Evolutionary conservation across 2,113 vertebrate genomes (phyloP), one percentile per base, ranked within the genome.

Genomic region (Gallinago paraguaiae): DNA sequence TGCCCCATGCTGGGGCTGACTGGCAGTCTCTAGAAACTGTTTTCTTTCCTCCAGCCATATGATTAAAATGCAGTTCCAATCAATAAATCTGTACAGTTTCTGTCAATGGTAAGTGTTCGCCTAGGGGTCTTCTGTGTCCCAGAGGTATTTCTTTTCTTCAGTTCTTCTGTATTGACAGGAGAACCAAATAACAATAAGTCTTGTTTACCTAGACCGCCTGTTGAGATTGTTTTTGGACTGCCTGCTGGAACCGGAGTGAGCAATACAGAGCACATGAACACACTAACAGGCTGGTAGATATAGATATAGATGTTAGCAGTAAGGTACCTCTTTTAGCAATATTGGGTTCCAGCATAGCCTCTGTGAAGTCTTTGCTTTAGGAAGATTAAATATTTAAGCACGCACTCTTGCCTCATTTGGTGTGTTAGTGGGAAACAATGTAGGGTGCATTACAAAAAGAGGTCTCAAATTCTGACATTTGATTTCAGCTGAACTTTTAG

Each of bases 61-160:
- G 63, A 90, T 96, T 96, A 90, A 96, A 96, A 88, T 86, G 61
- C 82, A 84, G 92, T 27, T 81, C 30, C n/a, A 72, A 41, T 90
- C 96, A 88, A 90, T 95, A 91, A 83, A 86, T 86, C 93, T 51
- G 56, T 39, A 45, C 0, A 0, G 35, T 70, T 75, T 90, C 92
- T 69, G 71, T 88, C 86, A n/a, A 71, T 56, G 68, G 76, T 76
- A 79, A 93, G 60, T 57, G 86, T 48, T 96, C 3, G 7, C 89
- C 90, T 69, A 53, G 75, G 59, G 67, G 51, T 11, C 23, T 48
- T 75, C 75, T 72, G 51, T 45, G 71, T 88, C 93, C 61, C 86
- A 70, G 75, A 82, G 82, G 84, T 15, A 5, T 82, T 91, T 87
- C n/a, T 84, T 68, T 56, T 8, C 87, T 81, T 60, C 53, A 41